phyloP scores from a whole-genome alignment of 2,888 invertebrate species.

The Acanthosepion lycidas region DNA sequence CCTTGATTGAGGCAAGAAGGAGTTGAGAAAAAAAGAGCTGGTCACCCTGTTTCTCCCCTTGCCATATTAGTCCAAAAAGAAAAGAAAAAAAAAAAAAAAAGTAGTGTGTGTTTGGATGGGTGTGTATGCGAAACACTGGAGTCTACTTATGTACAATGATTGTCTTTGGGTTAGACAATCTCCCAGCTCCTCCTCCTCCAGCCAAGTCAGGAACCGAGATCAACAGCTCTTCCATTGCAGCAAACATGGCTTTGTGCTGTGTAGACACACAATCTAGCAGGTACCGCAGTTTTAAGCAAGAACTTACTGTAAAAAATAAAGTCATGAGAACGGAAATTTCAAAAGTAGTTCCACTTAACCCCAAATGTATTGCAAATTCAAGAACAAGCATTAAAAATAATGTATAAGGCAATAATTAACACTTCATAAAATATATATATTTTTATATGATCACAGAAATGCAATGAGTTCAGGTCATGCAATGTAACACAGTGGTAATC shows the following conservation, averaged over 20 bases:
- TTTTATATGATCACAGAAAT: too few species aligned
- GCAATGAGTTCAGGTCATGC: too few species aligned
- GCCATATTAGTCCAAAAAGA: background rate
- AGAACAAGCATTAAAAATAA: too few species aligned
- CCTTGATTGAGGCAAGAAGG: background rate
- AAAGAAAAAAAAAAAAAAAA: background rate
- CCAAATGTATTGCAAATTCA: too few species aligned
- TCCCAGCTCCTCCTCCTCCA: constrained; percentile 3
- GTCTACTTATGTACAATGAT: constrained; percentile 33
- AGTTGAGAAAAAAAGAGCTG: background rate
- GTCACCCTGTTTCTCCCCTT: background rate
- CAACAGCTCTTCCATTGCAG: background rate
- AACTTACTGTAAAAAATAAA: background rate
- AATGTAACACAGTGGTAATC: too few species aligned
- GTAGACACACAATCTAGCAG: background rate
- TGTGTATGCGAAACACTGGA: background rate
- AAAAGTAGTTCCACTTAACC: too few species aligned
- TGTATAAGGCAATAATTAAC: too few species aligned
- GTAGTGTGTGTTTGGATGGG: too few species aligned
- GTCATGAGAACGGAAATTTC: too few species aligned
- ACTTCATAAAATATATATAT: too few species aligned
- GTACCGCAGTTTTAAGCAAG: background rate
- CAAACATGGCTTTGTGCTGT: background rate
- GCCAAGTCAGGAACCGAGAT: background rate
- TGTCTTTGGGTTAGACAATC: constrained; percentile 17